Evolutionary conservation across 35 echinoderm and acorn worm species (phyloP).

Genomic region (Patiria miniata): DNA sequence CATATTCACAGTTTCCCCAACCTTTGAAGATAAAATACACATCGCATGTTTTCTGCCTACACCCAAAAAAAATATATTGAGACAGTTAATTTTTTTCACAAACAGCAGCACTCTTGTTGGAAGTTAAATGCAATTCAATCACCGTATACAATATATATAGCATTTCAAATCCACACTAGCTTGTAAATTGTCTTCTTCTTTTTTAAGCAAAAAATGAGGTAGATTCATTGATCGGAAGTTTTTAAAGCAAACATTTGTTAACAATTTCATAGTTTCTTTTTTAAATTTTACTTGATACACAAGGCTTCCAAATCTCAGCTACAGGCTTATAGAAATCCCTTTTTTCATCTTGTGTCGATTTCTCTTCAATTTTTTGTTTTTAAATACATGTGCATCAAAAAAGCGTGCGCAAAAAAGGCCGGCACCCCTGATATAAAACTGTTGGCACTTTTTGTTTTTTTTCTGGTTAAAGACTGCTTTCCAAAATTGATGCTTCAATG

Average conservation of each 20-base stretch:
- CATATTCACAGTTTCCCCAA: not conserved
- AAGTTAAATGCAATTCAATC: conserved; percentile 9
- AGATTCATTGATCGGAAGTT: conserved; percentile 12
- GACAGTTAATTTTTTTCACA: not conserved
- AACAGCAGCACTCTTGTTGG: conserved; percentile 1
- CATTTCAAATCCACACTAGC: conserved; percentile 17
- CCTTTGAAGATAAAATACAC: not conserved
- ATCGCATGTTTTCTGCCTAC: not conserved
- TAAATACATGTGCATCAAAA: too few relatives aligned
- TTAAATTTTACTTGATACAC: too few relatives aligned
- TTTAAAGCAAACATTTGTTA: not conserved
- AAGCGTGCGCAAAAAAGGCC: too few relatives aligned
- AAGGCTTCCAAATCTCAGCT: too few relatives aligned
- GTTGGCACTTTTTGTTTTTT: too few relatives aligned
- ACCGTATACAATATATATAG: conserved; percentile 10
- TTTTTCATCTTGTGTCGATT: too few relatives aligned
- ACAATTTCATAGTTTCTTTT: not conserved
- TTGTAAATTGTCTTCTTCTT: not conserved
- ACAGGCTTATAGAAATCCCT: too few relatives aligned
- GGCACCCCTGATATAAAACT: too few relatives aligned
- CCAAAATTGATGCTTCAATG: too few relatives aligned
- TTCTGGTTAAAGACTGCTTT: too few relatives aligned
- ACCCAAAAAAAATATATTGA: not conserved
- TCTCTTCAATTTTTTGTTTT: too few relatives aligned
- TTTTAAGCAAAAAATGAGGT: conserved; percentile 6